These are phyloP conservation scores for Pinna nobilis DNA, from an alignment of 1,140 invertebrate genomes.

Conservation along the genomic window DNA sequence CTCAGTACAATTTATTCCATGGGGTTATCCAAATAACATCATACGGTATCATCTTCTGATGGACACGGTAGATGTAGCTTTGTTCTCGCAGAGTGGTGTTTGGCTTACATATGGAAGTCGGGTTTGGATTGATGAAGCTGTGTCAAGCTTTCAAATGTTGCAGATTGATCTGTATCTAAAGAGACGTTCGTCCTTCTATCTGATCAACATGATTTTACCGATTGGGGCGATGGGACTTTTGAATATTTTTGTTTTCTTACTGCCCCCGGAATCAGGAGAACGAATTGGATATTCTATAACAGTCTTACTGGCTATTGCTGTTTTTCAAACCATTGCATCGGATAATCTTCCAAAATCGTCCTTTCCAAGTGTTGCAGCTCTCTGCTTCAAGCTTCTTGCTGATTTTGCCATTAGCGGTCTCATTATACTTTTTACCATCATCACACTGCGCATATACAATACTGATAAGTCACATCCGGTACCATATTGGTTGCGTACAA, in stretches of 20 bases:
- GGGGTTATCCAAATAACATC: conserved; percentile 31
- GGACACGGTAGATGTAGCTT: not conserved
- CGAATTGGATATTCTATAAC: conserved; percentile 36
- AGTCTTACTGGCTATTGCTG: conserved; percentile 28
- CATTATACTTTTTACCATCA: conserved; percentile 29
- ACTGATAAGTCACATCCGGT: too few relatives aligned
- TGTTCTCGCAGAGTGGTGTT: not conserved
- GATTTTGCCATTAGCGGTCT: conserved; percentile 2
- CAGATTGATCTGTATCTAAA: conserved; percentile 30
- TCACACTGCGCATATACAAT: not conserved
- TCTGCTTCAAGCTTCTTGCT: conserved; percentile 27
- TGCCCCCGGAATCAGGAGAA: conserved; percentile 37
- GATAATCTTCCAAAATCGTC: conserved; percentile 36
- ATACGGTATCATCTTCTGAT: conserved; percentile 6
- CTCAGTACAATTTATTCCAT: conserved; percentile 29
- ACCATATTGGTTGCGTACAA: too few relatives aligned
- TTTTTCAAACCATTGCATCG: conserved; percentile 34
- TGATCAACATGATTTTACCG: conserved; percentile 35
- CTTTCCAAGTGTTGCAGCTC: conserved; percentile 14
- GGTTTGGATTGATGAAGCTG: not conserved
- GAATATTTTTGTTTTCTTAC: conserved; percentile 35
- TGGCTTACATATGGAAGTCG: conserved; percentile 21
- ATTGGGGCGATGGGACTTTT: conserved; percentile 27
- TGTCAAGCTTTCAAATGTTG: conserved; percentile 7
- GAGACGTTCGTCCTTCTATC: conserved; percentile 28